These are phyloP conservation scores for Plecotus auritus DNA, from an alignment of 2,113 vertebrate species.

Conservation along the genomic window DNA sequence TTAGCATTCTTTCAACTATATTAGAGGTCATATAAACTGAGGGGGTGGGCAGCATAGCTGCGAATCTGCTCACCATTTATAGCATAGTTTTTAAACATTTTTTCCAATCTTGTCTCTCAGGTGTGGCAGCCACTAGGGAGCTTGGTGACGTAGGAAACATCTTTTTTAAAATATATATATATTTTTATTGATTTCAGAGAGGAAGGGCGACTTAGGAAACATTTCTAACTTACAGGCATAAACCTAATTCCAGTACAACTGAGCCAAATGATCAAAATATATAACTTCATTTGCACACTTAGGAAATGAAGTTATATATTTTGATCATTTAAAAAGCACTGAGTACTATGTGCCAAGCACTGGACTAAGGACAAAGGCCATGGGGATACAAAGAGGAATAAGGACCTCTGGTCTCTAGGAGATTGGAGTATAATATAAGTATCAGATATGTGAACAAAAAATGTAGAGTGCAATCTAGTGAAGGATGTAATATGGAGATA, in stretches of 20 bases:
- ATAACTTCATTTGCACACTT: neutral
- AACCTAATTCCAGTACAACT: neutral
- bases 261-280: neutral
- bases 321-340: constrained; percentile 15
- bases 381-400: neutral
- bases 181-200: too few species aligned
- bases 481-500: neutral
- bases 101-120: neutral
- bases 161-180: neutral
- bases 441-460: neutral
- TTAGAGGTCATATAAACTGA: neutral
- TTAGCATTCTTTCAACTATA: neutral
- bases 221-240: neutral
- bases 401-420: neutral
- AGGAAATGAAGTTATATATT: neutral
- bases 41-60: neutral
- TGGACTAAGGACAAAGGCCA: neutral
- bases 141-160: neutral
- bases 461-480: neutral
- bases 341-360: neutral
- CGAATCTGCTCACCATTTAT: neutral
- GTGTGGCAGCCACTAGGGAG: neutral
- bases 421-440: neutral
- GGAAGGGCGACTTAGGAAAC: neutral
- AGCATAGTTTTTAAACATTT: neutral